phyloP scores from a whole-genome alignment of 2,888 invertebrate species.

The Dynastes tityus region DNA sequence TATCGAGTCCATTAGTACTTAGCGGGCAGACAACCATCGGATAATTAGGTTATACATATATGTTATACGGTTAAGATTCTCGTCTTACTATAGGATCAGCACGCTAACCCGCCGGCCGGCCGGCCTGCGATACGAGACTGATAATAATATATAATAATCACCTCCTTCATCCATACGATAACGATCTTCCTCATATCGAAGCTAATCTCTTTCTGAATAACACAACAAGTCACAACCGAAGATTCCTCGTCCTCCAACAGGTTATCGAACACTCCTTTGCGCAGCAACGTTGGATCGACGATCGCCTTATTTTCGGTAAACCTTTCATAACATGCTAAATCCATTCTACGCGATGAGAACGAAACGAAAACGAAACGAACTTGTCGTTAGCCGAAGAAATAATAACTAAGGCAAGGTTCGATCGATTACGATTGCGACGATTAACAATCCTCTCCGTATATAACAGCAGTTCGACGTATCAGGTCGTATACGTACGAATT shows the following conservation, averaged over 20 bases:
- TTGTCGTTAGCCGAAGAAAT: no score
- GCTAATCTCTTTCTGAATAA: conserved; percentile 91
- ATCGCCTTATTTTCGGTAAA: conserved; percentile 65
- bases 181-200: conserved; percentile 93
- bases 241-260: conserved; percentile 89
- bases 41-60: no score
- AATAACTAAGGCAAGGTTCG: not conserved
- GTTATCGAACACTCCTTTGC: conserved; percentile 87
- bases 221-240: conserved; percentile 86
- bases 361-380: not conserved
- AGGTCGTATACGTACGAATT: no score
- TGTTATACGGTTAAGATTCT: no score
- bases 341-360: conserved; percentile 61
- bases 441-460: no score
- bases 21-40: no score
- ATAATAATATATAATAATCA: conserved; percentile 68
- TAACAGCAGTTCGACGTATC: no score
- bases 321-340: conserved; percentile 68
- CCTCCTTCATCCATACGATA: conserved; percentile 98
- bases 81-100: no score
- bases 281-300: conserved; percentile 83
- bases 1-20: no score
- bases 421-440: not conserved
- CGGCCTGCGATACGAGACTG: no score
- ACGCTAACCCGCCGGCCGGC: no score